Evolutionary conservation across 2,113 vertebrate genomes (phyloP), one percentile per base, ranked within the genome.

Genomic region (Chunga burmeisteri): DNA sequence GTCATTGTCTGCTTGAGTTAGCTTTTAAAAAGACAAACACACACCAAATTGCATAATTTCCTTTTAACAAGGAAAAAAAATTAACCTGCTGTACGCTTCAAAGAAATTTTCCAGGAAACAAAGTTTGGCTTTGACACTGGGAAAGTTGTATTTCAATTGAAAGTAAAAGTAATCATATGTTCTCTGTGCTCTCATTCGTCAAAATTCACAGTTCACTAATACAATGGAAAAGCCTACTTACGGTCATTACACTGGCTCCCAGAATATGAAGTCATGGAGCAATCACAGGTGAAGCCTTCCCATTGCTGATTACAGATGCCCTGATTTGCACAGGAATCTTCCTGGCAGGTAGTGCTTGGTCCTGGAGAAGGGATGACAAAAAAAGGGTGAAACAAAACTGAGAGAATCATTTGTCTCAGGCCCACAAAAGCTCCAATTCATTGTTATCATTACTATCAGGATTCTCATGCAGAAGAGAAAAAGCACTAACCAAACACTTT

Each of bases 211-310:
- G 46, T 16, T 77, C 34, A 62, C 32, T 21, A 93, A 81, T 42
- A 15, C 65, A 32, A 12, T 11, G 70, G 36, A 59, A 88, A 96
- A 87, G 23, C 15, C 40, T 88, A 99, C 99, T 99, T 98, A 99
- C 99, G 99, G 91, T 99, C 99, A 62, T 99, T 99, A 98, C 99
- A 99, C 98, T 99, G 98, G 82, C 98, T 99, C 91, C 99, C 99
- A 2, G 98, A 98, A 96, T 99, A 99, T 0, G 99, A 99, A 6
- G 99, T 99, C 99, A 99, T 99, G n/a, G 99, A 98, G 94, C 99
- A 99, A 96, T 99, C 99, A 1, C 99, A 99, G 3, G 99, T 99
- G 97, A 99, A 99, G 78, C 99, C 99, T 98, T 99, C 99, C 99
- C 99, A 99, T 32, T 99, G 99, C 93, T 99, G 99, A 94, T 99